These are phyloP conservation scores for Cebus imitator DNA, from an alignment of 2,113 vertebrate genomes.

Conservation along the genomic window DNA sequence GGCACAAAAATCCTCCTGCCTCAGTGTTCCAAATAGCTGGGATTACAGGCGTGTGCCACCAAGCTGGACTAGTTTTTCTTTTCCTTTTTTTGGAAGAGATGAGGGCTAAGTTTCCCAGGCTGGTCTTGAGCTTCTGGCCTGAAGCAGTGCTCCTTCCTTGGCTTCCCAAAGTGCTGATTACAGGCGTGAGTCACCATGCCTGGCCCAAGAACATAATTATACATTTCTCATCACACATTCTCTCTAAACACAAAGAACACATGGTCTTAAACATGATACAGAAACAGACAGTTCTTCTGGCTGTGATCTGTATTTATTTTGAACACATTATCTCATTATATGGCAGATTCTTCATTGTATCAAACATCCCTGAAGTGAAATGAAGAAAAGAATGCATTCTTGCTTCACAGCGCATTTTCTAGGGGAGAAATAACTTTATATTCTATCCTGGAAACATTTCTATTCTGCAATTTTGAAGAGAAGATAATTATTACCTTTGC, in stretches of 20 bases:
- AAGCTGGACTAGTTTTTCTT: no score
- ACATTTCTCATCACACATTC: background rate
- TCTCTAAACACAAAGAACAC: background rate
- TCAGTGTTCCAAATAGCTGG: no score
- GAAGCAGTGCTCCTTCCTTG: no score
- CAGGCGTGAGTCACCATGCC: no score
- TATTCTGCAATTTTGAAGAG: background rate
- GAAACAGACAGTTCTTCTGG: background rate
- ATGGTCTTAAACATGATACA: background rate
- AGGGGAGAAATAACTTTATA: background rate
- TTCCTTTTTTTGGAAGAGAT: no score
- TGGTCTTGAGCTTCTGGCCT: no score
- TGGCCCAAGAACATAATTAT: background rate
- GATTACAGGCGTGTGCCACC: no score
- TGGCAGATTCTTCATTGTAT: background rate
- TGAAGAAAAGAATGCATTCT: background rate
- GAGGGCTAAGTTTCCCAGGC: no score
- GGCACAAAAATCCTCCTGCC: no score
- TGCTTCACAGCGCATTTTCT: background rate
- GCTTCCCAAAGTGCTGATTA: no score
- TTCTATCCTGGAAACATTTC: background rate
- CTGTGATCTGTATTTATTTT: background rate
- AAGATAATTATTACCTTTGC: background rate
- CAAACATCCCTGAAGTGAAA: background rate
- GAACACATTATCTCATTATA: background rate